Conservation (phyloP, 2,113 vertebrate genomes). For the Periophthalmus modestus region DNA sequence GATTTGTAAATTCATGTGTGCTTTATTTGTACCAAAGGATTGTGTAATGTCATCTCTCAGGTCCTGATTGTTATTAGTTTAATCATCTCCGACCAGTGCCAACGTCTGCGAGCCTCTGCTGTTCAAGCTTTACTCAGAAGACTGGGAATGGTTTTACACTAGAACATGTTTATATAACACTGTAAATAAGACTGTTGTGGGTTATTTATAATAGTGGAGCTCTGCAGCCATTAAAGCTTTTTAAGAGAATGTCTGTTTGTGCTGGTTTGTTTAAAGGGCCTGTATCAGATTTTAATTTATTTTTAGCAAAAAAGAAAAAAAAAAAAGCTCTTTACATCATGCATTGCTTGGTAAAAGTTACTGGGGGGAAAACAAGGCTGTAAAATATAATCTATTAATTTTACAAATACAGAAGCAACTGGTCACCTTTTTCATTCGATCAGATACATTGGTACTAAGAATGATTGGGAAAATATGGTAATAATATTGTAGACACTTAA, state of each 20-base stretch:
- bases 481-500: no score
- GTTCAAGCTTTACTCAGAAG: slow-evolving; percentile 53
- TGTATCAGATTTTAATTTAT: no score
- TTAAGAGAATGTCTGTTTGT: background rate
- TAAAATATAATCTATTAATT: no score
- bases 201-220: slow-evolving; percentile 49
- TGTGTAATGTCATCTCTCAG: slow-evolving; percentile 63
- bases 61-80: slow-evolving; percentile 59
- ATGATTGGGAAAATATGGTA: no score
- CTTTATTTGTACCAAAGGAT: slow-evolving; percentile 22
- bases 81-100: slow-evolving; percentile 44
- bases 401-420: no score
- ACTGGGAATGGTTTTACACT: background rate
- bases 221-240: slow-evolving; percentile 29
- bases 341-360: no score
- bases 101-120: slow-evolving; percentile 36
- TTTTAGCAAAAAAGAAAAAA: no score
- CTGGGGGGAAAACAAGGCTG: no score
- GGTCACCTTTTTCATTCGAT: no score
- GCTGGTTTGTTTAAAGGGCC: background rate
- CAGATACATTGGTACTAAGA: no score
- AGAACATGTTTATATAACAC: background rate
- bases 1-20: slow-evolving; percentile 41
- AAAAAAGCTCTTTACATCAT: no score
- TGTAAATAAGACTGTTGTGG: slow-evolving; percentile 34